Percentiles rank a stretch among this genome's conserved stretches.
These are phyloP conservation scores for Eupsilia transversa DNA, from an alignment of 2,888 invertebrate genomes.

Conservation along the genomic window DNA sequence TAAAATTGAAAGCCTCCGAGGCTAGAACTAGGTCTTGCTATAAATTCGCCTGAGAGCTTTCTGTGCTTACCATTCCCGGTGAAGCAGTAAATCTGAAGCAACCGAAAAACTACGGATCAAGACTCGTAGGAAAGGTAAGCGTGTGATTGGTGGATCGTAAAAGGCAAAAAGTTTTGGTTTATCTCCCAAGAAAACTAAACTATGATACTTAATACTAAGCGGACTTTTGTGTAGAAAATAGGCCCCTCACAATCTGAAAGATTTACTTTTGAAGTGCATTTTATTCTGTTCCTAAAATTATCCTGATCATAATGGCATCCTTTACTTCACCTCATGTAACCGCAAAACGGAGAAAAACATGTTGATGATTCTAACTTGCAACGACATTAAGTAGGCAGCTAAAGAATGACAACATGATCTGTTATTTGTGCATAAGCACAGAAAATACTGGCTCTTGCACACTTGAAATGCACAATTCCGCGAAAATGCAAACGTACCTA, in stretches of 20 bases:
- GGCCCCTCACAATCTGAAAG: not conserved
- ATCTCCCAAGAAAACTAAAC: slow-evolving; percentile 23
- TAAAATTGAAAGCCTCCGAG: slow-evolving; percentile 27
- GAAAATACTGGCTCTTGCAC: not conserved
- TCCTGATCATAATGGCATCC: no score
- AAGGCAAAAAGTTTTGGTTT: slow-evolving; percentile 35
- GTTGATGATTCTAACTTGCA: not conserved
- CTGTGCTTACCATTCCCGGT: slow-evolving; percentile 20
- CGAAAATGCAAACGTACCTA: not conserved
- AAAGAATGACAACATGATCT: not conserved
- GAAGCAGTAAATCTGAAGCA: slow-evolving; percentile 45
- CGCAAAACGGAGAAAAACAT: not conserved
- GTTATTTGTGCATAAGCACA: not conserved
- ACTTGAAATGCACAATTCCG: not conserved
- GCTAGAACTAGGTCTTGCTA: slow-evolving; percentile 24
- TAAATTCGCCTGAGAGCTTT: slow-evolving; percentile 43
- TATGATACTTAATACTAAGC: slow-evolving; percentile 1
- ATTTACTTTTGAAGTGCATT: not conserved
- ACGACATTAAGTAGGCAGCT: not conserved
- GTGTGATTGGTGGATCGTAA: slow-evolving; percentile 42
- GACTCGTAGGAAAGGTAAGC: slow-evolving; percentile 30
- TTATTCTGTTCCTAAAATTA: not conserved
- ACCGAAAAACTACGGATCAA: slow-evolving; percentile 29
- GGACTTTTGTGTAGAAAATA: not conserved
- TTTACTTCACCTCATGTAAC: not conserved